Base-by-base conservation (phyloP, 2,888 invertebrate genomes). In the Therioaphis trifolii region DNA sequence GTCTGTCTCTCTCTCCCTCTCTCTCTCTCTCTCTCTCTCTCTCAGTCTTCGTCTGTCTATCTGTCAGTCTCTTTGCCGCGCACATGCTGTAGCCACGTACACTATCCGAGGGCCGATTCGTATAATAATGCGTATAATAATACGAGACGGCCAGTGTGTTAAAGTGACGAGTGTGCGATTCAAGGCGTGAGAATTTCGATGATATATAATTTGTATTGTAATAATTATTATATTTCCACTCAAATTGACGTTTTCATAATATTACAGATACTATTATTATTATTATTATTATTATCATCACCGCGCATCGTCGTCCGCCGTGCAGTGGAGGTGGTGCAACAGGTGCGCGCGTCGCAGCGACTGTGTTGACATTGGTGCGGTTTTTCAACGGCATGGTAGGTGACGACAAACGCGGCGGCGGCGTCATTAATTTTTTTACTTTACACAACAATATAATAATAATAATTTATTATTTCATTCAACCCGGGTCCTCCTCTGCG, bases 291-390 rank as follows among this genome's bases (percentile, higher is more conserved):
- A 63, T 43, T 29, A 35, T 68, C 43, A 46, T 40, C 43, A 40
- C 35, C 24, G 35, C 35, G 46, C 21, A 55, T 21, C 21, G 55
- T 55, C n/a, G n/a, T n/a, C n/a, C n/a, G n/a, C 24, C 55, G 58
- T 4, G 24, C 11, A 58, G n/a, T 21, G 21, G 7, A 21, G 21
- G 7, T 3, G 3, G 12, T 24, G 43, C 27, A 71, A 78, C 78
- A 71, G 58, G 79, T 71, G 79, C n/a, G 69, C 35, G 27, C 15
- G 15, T 43, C 2, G 29, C 74, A 15, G 15, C n/a, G 21, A 0
- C 52, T 7, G 55, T 79, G 79, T 80, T 80, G 71, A 80, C 71
- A 80, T 80, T 80, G 79, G 79, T 80, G 79, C 29, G 79, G 79
- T 80, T 80, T 80, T n/a, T 80, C 29, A 4, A 58, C 40, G 29